Evolutionary conservation across 2,113 vertebrate genomes (phyloP), one percentile per base, ranked within the genome.

Genomic region (Larimichthys polyactis): DNA sequence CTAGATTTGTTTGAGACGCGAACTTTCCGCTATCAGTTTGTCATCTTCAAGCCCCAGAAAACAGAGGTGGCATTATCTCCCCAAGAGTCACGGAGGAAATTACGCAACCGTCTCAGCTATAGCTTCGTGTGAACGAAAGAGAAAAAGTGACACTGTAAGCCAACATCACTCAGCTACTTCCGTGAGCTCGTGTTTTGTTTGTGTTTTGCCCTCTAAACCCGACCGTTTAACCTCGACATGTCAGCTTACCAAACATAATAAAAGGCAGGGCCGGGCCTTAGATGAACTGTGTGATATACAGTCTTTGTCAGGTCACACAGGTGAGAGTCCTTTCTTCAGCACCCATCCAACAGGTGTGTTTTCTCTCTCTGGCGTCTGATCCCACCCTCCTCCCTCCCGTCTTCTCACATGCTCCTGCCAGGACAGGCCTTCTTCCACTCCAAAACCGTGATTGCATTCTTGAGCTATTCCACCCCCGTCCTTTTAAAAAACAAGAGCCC

Each of bases 371-470:
- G 68, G 74, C 71, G 74, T 87, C 68, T 80, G 74, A 75, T 70
- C 70, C 68, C 73, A 11, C 19, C 46, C 52, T 15, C 22, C 27
- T 54, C 74, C 62, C 40, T 44, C 58, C 48, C 65, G 43, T 70
- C 79, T 67, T 69, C 32, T 76, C 64, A 70, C 64, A 70, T 74
- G 75, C 81, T 83, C 73, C 84, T 67, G 73, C 81, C 81, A 74
- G 78, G 86, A 94, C 91, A 92, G 83, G 92, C 91, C 87, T 81
- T 84, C 84, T 57, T 72, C 81, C 84, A 70, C 90, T 90, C 85
- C 84, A 81, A 90, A 91, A 91, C 79, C 90, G 82, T 86, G 90
- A 93, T 91, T 93, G 93, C 86, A 93, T 93, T 93, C 92, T 91
- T 92, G 72, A 94, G 82, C 91, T 93, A 90, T 92, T 91, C 86